phyloP scores from a whole-genome alignment of 2,797 vertebrate species.

The Rhynchonycteris naso region DNA sequence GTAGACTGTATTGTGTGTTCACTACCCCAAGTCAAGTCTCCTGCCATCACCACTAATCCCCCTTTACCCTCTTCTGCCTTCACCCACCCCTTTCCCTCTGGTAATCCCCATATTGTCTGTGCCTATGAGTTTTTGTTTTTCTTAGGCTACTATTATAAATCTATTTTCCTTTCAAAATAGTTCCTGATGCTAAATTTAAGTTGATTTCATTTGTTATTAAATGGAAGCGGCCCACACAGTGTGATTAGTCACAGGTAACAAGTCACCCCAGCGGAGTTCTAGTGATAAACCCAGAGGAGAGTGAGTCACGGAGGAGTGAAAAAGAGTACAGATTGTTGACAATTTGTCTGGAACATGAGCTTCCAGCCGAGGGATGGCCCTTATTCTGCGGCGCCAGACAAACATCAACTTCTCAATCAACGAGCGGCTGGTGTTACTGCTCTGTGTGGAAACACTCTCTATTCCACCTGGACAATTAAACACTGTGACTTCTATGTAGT shows the following conservation, averaged over 20 bases:
- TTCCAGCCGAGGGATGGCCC: not conserved
- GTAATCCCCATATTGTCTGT: not conserved
- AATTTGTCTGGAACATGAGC: not conserved
- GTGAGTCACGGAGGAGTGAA: not conserved
- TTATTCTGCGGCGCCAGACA: slow-evolving; percentile 4
- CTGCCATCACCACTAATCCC: not conserved
- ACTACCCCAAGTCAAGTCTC: not conserved
- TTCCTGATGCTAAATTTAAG: slow-evolving; percentile 52
- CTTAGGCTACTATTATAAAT: not conserved
- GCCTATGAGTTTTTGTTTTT: not conserved
- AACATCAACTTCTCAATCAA: not conserved
- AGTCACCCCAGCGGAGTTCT: slow-evolving; percentile 41
- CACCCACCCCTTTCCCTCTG: not conserved
- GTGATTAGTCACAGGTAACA: slow-evolving; percentile 46
- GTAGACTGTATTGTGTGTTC: not conserved
- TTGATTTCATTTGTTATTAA: slow-evolving; percentile 20
- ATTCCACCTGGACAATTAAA: not conserved
- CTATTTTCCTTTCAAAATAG: slow-evolving; percentile 45
- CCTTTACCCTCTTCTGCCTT: not conserved
- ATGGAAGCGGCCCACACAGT: not conserved
- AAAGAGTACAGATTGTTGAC: not conserved
- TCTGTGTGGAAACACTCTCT: not conserved
- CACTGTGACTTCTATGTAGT: not conserved
- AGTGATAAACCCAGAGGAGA: slow-evolving; percentile 35
- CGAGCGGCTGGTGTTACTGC: slow-evolving; percentile 14